Conservation (phyloP, 2,797 vertebrate species). For the Enteromius radiatus region DNA sequence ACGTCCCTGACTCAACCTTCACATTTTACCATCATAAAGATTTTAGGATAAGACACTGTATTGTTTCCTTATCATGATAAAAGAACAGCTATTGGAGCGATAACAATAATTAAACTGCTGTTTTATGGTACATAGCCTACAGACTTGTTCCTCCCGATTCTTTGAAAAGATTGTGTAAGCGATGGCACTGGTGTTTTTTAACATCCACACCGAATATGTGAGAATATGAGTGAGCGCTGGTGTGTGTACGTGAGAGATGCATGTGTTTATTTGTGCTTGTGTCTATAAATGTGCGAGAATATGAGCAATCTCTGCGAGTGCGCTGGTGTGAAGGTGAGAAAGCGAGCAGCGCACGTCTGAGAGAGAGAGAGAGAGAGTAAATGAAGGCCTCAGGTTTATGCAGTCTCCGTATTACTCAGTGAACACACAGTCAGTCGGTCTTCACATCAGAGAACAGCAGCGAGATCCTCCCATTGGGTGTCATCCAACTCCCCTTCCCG, state of each 20-base stretch:
- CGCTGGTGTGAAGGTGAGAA: not conserved
- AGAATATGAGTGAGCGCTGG: not conserved
- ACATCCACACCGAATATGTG: not conserved
- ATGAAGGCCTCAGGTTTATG: conserved; percentile 37
- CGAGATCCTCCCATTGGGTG: conserved; percentile 52
- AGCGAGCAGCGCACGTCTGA: too few species aligned
- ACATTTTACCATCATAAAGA: conserved; percentile 26
- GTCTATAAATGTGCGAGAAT: conserved; percentile 16
- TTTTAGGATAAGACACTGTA: conserved; percentile 15
- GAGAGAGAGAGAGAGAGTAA: conserved; percentile 29
- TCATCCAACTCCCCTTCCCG: conserved; percentile 48
- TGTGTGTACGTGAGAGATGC: conserved; percentile 10
- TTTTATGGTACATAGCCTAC: conserved; percentile 8
- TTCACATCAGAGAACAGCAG: conserved; percentile 41
- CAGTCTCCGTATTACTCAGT: conserved; percentile 24
- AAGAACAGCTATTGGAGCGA: conserved; percentile 14
- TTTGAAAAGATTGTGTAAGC: conserved; percentile 3
- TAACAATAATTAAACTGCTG: conserved; percentile 26
- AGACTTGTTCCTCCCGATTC: not conserved
- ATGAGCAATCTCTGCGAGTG: not conserved
- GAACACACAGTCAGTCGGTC: conserved; percentile 36
- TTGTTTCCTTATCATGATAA: conserved; percentile 33
- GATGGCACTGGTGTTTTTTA: not conserved
- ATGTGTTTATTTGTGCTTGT: not conserved
- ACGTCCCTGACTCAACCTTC: conserved; percentile 25